Evolutionary conservation across 2,797 vertebrate genomes (phyloP), one percentile per base, ranked within the genome.

Genomic region (Gallinago stenura): DNA sequence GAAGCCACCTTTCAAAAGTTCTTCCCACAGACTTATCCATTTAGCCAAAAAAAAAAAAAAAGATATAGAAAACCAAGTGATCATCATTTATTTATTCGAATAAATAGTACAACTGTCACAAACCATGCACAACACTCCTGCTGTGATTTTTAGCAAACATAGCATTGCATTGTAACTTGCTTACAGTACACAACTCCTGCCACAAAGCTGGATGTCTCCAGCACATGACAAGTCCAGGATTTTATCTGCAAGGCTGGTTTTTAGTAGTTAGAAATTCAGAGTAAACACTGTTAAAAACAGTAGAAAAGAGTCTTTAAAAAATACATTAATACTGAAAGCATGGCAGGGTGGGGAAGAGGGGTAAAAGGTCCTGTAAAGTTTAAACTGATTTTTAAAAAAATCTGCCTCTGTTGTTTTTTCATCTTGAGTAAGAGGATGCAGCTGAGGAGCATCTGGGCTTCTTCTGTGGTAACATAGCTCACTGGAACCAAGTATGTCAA

Each of bases 251-350:
- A 93, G 71, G 76, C 78, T 85, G 82, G 53, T 41, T 88, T 95
- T 94, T 86, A 96, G 66, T 61, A 94, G 43, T 72, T 96, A 96
- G 86, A 97, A 95, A 95, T 91, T 83, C 96, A 94, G 78, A 95
- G 77, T 87, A 69, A 93, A 95, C 82, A 51, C 3, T 86, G 88
- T 92, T 87, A 79, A 83, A 95, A 77, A 87, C 43, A 86, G 70
- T 80, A 96, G 73, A 92, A 95, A 87, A 94, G 13, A 46, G 9
- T 64, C 48, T 80, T 82, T 80, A 41, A 93, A 87, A 95, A 92
- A 62, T 5, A 33, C 16, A 75, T 80, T 31, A 91, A 93, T 86
- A 57, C 75, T 70, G 92, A 48, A 87, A 90, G 80, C 64, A 80
- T 5, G 24, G 30, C 12, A 31, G 16, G 14, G 13, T 33, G 51